phyloP scores from a whole-genome alignment of 2,888 invertebrate genomes.

The Epirrita christyi region DNA sequence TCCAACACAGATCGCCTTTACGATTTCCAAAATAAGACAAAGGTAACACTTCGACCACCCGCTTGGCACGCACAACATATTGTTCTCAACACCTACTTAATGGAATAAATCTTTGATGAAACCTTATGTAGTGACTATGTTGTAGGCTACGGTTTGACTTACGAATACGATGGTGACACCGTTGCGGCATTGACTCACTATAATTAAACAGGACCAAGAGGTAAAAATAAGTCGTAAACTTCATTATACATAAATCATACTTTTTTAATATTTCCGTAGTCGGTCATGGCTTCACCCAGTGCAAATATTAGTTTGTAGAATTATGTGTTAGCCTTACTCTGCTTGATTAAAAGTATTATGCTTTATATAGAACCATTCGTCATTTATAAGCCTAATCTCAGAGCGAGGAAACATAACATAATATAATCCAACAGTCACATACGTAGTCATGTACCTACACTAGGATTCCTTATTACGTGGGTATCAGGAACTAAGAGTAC shows the following conservation, averaged over 20 bases:
- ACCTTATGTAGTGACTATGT: slow-evolving; percentile 6
- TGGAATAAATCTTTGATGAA: slow-evolving; percentile 3
- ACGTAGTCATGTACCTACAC: too few species aligned
- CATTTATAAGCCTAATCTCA: too few species aligned
- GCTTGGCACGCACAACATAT: slow-evolving; percentile 21
- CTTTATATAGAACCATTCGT: too few species aligned
- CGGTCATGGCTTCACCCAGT: too few species aligned
- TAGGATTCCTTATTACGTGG: too few species aligned
- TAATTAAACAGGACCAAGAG: slow-evolving; percentile 8
- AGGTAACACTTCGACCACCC: slow-evolving; percentile 10
- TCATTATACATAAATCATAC: neutral
- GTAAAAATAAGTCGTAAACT: neutral
- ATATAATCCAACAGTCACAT: too few species aligned
- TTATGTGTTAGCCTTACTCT: too few species aligned
- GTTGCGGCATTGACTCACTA: slow-evolving; percentile 42
- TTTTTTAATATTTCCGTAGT: too few species aligned
- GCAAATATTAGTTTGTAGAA: too few species aligned
- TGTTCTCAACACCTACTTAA: slow-evolving; percentile 18
- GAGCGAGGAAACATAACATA: too few species aligned
- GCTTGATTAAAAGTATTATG: too few species aligned
- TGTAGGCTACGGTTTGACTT: slow-evolving; percentile 20
- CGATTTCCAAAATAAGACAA: slow-evolving; percentile 20
- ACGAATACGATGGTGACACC: slow-evolving; percentile 48
- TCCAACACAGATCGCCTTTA: slow-evolving; percentile 19
- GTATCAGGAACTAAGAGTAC: too few species aligned